phyloP scores from a whole-genome alignment of 2,113 vertebrate genomes.

The Leiothrix lutea region DNA sequence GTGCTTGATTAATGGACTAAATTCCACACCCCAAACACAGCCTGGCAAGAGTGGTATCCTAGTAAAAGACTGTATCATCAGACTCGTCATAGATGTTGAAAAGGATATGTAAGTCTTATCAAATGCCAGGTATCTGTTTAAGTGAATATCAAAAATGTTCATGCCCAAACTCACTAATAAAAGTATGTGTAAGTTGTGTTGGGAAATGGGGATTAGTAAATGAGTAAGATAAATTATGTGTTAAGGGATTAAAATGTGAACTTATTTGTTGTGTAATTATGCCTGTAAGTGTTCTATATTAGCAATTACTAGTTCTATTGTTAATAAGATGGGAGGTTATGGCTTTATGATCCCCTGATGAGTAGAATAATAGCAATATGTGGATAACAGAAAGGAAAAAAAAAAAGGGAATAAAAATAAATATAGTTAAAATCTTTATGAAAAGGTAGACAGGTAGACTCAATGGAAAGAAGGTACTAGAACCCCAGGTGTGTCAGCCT shows the following conservation, averaged over 20 bases:
- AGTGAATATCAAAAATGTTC: neutral
- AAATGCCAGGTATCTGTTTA: neutral
- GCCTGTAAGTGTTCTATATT: neutral
- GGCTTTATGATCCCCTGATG: neutral
- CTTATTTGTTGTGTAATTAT: constrained; percentile 8
- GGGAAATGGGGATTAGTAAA: constrained; percentile 16
- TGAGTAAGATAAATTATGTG: neutral
- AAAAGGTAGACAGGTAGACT: neutral
- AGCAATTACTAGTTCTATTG: neutral
- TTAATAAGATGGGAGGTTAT: constrained; percentile 2
- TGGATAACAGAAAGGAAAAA: neutral
- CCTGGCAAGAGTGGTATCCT: neutral
- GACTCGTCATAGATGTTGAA: neutral
- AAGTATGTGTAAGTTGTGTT: neutral
- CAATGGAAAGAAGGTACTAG: neutral
- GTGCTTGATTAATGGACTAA: neutral
- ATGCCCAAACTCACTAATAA: neutral
- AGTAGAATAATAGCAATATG: neutral
- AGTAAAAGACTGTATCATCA: neutral
- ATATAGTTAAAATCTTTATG: neutral
- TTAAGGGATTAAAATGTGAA: constrained; percentile 19
- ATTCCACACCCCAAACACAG: neutral
- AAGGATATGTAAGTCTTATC: neutral
- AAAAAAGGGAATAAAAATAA: neutral
- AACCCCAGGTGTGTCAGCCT: neutral